These are phyloP conservation scores for Propithecus perrieri DNA, from an alignment of 2,797 vertebrate genomes.

Conservation along the genomic window DNA sequence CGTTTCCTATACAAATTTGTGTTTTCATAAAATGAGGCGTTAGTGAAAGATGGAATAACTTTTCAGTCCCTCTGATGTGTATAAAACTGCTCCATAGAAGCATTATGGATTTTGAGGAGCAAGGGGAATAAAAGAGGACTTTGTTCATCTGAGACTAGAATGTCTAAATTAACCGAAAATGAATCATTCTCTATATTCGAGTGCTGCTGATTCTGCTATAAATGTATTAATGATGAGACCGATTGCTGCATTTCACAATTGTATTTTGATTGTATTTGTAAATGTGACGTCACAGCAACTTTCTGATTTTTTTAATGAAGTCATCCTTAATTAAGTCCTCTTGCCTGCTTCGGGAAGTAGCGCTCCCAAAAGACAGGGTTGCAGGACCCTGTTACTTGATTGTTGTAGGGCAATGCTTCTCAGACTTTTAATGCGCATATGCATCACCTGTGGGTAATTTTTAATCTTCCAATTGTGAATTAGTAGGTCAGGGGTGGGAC, in stretches of 20 bases:
- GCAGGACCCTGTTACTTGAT: neutral
- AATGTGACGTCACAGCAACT: constrained; percentile 3
- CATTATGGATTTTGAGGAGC: constrained; percentile 16
- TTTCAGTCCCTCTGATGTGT: neutral
- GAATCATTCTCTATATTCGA: constrained; percentile 45
- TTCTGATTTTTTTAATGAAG: constrained; percentile 15
- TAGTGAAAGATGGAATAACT: constrained; percentile 71
- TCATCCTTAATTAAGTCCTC: neutral
- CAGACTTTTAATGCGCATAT: neutral
- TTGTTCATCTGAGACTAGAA: constrained; percentile 56
- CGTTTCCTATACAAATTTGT: constrained; percentile 69
- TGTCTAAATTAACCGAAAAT: constrained; percentile 67
- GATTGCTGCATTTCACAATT: neutral
- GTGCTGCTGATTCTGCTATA: constrained; percentile 26
- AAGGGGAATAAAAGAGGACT: constrained; percentile 52
- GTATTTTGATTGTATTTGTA: constrained; percentile 29
- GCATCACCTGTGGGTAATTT: neutral
- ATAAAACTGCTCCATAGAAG: neutral
- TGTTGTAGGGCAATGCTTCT: neutral
- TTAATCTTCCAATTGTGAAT: constrained; percentile 2
- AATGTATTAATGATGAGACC: neutral
- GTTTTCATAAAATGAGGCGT: constrained; percentile 58
- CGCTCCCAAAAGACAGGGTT: neutral
- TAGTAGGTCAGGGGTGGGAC: neutral
- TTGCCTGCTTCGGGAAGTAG: neutral